Percentiles rank a stretch among this genome's conserved stretches.
phyloP scores from a whole-genome alignment of 1,140 invertebrate genomes.

The Pinna nobilis region DNA sequence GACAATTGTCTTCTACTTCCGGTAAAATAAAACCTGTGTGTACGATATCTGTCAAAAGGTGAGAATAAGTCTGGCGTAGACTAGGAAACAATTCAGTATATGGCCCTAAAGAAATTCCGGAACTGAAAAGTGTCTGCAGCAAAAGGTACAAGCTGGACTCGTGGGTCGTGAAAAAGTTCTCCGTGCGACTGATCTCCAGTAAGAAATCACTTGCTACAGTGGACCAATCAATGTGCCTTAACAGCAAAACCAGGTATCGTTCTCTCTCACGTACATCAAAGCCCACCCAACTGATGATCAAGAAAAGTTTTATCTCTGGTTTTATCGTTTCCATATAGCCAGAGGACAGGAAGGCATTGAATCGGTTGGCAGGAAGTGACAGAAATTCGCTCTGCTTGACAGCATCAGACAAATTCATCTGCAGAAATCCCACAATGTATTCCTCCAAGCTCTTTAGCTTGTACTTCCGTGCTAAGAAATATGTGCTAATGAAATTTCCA shows the following conservation, averaged over 20 bases:
- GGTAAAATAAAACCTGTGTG: conserved; percentile 48
- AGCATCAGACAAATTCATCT: conserved; percentile 76
- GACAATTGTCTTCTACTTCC: conserved; percentile 51
- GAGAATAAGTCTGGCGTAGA: conserved; percentile 75
- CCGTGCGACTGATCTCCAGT: conserved; percentile 64
- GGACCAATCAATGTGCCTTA: conserved; percentile 65
- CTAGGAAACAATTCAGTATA: conserved; percentile 77
- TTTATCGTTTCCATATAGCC: conserved; percentile 59
- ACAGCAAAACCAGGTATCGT: conserved; percentile 58
- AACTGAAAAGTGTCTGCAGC: conserved; percentile 78
- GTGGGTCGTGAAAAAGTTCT: conserved; percentile 69
- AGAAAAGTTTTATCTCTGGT: conserved; percentile 65
- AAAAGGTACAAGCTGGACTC: conserved; percentile 76
- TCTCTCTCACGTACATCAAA: conserved; percentile 62
- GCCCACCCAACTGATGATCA: conserved; percentile 67
- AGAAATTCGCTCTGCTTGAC: conserved; percentile 76
- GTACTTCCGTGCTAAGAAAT: conserved; percentile 78
- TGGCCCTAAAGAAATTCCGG: conserved; percentile 77
- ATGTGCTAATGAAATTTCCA: conserved; percentile 80
- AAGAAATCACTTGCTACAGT: conserved; percentile 65
- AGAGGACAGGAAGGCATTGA: conserved; percentile 70
- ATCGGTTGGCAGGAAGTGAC: conserved; percentile 63
- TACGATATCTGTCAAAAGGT: conserved; percentile 58
- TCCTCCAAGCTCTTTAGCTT: conserved; percentile 75
- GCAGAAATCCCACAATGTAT: conserved; percentile 75